Base-by-base conservation (phyloP, 2,113 vertebrate species). In the Pterocles gutturalis region DNA sequence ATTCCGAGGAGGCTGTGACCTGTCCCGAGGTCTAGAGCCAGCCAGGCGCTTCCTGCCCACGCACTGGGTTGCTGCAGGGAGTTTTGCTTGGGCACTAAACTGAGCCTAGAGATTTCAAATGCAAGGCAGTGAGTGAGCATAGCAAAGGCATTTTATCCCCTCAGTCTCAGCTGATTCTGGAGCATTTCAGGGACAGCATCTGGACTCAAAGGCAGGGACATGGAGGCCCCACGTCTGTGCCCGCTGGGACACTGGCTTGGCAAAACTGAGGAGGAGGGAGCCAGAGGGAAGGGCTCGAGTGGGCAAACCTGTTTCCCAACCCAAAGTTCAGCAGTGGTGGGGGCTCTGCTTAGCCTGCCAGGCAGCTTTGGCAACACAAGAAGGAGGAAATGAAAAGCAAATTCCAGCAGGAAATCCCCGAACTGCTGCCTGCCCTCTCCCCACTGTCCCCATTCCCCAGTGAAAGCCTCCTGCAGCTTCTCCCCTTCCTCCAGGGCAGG, bases 381-480 rank as follows among this genome's bases (percentile, higher is more conserved):
- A 41, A 25, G 25, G 11, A 77, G 43, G 41, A 16, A 75, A 43
- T 0, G 7, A 28, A 64, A 66, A 36, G 38, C 36, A 19, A 75
- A 75, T 43, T 26, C 10, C 46, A 22, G 43, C 51, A 7, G 5
- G 4, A 46, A 62, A 67, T 8, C 13, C 43, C 31, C 4, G 0
- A 2, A 25, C 19, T 48, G 36, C 16, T 46, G 29, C 53, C 33
- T 31, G 20, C 45, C 71, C 53, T 33, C 62, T 71, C 36, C 10
- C 3, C 5, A 2, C 51, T 3, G 0, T 3, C 24, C 22, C 53
- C 29, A 7, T 11, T 9, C 13, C 43, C 20, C 0, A 0, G 24
- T 1, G 34, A 21, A 58, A 62, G 61, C 41, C 25, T 7, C 48
- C 43, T 11, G 46, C 7, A 0, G 33, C 48, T 58, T 57, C n/a